Evolutionary conservation across 2,888 invertebrate species (phyloP).

Genomic region (Adelognathus sp.): DNA sequence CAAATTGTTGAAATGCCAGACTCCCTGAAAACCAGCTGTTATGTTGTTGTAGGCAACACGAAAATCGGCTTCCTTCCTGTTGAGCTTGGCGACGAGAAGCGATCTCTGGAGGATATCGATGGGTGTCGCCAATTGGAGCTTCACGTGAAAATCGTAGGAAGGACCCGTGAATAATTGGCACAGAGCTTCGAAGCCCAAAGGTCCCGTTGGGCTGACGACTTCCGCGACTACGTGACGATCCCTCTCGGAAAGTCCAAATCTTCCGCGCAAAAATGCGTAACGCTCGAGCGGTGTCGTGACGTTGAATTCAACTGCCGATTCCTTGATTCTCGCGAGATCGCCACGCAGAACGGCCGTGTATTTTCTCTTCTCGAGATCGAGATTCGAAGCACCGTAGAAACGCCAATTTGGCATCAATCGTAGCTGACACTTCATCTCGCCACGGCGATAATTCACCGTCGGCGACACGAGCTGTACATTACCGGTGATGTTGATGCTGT

Average conservation of each 20-base stretch:
- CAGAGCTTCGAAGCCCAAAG: constrained; percentile 87
- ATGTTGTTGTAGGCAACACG: constrained; percentile 89
- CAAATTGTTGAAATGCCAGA: constrained; percentile 87
- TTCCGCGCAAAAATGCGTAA: constrained; percentile 85
- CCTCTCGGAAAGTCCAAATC: constrained; percentile 88
- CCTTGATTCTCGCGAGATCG: constrained; percentile 87
- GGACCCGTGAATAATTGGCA: constrained; percentile 84
- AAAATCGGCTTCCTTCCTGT: constrained; percentile 87
- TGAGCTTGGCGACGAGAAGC: constrained; percentile 87
- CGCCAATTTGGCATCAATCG: constrained; percentile 85
- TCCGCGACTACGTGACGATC: constrained; percentile 89
- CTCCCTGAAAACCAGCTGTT: constrained; percentile 89
- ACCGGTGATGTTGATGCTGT: constrained; percentile 85
- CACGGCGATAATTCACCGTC: constrained; percentile 85
- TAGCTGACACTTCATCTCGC: constrained; percentile 86
- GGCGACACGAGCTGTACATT: constrained; percentile 86
- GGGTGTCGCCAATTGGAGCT: constrained; percentile 88
- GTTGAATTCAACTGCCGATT: constrained; percentile 87
- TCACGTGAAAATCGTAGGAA: constrained; percentile 87
- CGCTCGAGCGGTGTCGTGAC: constrained; percentile 89
- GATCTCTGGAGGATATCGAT: constrained; percentile 87
- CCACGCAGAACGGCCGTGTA: constrained; percentile 84
- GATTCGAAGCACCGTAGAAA: constrained; percentile 86
- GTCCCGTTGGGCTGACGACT: constrained; percentile 86
- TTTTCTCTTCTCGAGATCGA: constrained; percentile 88